These are phyloP conservation scores for Caloenas nicobarica DNA, from an alignment of 2,113 vertebrate species.

Conservation along the genomic window DNA sequence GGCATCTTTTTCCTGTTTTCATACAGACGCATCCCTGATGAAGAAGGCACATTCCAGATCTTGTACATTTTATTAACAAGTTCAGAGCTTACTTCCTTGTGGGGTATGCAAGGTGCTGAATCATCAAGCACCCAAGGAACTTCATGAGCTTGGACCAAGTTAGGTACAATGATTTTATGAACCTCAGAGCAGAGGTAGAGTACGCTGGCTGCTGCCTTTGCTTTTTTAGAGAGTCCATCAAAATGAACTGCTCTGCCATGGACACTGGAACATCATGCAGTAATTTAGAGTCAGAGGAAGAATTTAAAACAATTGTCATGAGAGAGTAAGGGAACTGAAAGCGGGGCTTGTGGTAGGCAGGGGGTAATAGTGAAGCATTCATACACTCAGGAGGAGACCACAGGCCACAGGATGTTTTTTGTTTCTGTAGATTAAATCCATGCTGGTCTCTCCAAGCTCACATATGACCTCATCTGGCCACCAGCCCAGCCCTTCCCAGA, in stretches of 20 bases:
- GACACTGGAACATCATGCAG: not conserved
- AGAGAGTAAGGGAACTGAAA: not conserved
- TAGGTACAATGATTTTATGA: not conserved
- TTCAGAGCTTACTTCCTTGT: not conserved
- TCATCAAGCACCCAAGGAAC: not conserved
- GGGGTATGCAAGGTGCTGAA: not conserved
- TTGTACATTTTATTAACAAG: not conserved
- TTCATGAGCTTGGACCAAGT: not conserved
- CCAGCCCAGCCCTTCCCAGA: not conserved
- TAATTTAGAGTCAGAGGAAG: not conserved
- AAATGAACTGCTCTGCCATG: rapidly evolving
- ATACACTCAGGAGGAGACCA: not conserved
- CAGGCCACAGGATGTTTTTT: not conserved
- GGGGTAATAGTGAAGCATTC: not conserved
- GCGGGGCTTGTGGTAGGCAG: not conserved
- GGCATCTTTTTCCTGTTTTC: not conserved
- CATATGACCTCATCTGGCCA: not conserved
- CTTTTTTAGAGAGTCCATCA: not conserved
- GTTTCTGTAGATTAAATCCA: not conserved
- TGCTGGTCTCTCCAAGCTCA: not conserved
- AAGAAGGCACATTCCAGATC: not conserved
- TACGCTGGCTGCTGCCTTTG: not conserved
- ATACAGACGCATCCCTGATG: not conserved
- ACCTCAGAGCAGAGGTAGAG: not conserved
- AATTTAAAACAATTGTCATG: not conserved